These are phyloP conservation scores for Oxygymnocypris stewartii DNA, from an alignment of 2,113 vertebrate species.

Conservation along the genomic window DNA sequence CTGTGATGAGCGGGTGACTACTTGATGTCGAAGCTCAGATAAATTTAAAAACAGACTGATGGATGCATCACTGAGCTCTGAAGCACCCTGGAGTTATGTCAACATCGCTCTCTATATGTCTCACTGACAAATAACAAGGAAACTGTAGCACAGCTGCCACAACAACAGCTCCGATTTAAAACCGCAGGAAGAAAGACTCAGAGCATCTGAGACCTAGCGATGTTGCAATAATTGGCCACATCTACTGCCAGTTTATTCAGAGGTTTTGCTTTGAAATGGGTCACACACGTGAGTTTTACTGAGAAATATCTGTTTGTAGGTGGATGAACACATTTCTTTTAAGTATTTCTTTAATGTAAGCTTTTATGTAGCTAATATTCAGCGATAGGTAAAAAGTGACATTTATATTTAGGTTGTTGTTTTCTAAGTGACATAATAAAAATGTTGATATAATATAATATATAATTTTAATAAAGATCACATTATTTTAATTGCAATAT, in stretches of 20 bases:
- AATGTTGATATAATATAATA: conserved; percentile 22
- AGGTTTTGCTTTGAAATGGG: conserved; percentile 12
- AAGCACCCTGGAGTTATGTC: background rate
- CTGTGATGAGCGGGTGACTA: background rate
- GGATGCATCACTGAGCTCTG: background rate
- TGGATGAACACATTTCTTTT: background rate
- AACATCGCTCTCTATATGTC: background rate
- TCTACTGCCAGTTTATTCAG: conserved; percentile 16
- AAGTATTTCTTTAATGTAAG: background rate
- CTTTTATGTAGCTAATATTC: conserved; percentile 17
- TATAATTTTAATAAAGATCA: conserved; percentile 22
- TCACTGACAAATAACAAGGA: background rate
- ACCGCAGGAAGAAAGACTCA: background rate
- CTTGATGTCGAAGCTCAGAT: background rate
- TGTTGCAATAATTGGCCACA: conserved; percentile 1
- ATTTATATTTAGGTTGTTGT: background rate
- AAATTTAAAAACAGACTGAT: background rate
- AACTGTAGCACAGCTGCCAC: background rate
- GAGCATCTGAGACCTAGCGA: background rate
- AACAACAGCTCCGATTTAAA: background rate
- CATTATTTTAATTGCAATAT: conserved; percentile 54
- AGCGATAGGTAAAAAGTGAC: background rate
- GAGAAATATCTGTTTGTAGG: background rate
- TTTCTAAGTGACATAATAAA: background rate
- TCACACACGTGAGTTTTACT: background rate